Evolutionary conservation across 2,888 invertebrate species (phyloP).

Genomic region (Erebia palarica): DNA sequence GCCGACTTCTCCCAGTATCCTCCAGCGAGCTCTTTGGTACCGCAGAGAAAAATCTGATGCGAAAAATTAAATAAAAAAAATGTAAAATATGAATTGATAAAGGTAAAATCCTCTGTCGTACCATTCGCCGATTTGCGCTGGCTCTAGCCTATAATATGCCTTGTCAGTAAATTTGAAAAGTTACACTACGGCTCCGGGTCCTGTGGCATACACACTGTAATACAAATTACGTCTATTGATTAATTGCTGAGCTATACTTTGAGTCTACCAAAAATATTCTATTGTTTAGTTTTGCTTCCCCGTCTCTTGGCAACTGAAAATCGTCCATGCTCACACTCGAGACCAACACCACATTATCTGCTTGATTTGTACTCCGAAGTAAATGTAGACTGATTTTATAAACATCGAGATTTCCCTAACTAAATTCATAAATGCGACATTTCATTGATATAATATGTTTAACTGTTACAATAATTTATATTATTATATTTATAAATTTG

Average conservation of each 20-base stretch:
- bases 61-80: no score
- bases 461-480: slow-evolving; percentile 7
- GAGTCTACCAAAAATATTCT: slow-evolving; percentile 51
- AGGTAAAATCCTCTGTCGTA: no score
- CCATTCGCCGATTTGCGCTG: no score
- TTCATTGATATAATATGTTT: slow-evolving; percentile 16
- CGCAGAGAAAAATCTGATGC: no score
- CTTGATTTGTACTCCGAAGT: slow-evolving; percentile 58
- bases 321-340: slow-evolving; percentile 73
- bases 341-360: slow-evolving; percentile 62
- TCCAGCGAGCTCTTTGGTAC: no score
- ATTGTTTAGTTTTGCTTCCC: slow-evolving; percentile 66
- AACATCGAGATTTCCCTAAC: slow-evolving; percentile 35
- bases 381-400: slow-evolving; percentile 53
- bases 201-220: slow-evolving; percentile 43
- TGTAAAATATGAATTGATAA: no score
- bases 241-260: slow-evolving; percentile 56
- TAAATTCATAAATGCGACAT: slow-evolving; percentile 25
- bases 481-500: neutral
- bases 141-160: no score
- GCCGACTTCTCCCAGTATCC: no score
- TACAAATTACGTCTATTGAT: slow-evolving; percentile 51
- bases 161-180: neutral
- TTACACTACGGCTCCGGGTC: neutral
- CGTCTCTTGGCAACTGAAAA: slow-evolving; percentile 72